Evolutionary conservation across 2,888 invertebrate genomes (phyloP), one percentile per base, ranked within the genome.

Genomic region (Willowsia nigromaculata): DNA sequence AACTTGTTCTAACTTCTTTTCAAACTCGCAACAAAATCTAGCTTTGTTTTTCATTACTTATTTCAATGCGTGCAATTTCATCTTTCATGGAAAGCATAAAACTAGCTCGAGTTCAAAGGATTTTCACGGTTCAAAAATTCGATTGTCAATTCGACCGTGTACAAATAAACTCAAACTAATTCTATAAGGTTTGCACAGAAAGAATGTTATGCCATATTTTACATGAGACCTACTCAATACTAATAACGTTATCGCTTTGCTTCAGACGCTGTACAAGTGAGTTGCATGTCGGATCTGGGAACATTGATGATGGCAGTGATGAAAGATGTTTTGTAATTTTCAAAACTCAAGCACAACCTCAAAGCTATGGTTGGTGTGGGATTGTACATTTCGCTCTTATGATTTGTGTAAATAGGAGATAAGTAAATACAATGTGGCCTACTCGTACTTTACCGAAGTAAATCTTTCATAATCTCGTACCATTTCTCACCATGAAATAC

Each of bases 51-150:
- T n/a, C n/a, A n/a, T n/a, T n/a, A n/a, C n/a, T n/a, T n/a, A n/a
- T 50, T 50, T 50, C 15, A 6, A 18, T 50, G 50, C 3, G 50
- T 3, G 3, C 5, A 50, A 50, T n/a, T 18, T 43, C 50, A 1
- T 27, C 25, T 27, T 62, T 13, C 62, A 62, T 15, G 15, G 62
- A 15, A 62, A 40, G 22, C 33, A 68, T n/a, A n/a, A 65, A 1
- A 40, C 25, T 18, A 68, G 27, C 40, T 18, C 68, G 40, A 68
- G 68, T 68, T 37, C 68, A 68, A 33, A 65, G 37, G 18, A 68
- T 37, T 37, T 76, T 76, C 53, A 76, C 30, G 76, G 76, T 76
- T 76, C 47, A 76, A 76, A 76, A 76, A 50, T 76, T 53, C 74
- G 37, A 27, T 47, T 74, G 74, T 47, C 47, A 47, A 71, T 15